phyloP scores from a whole-genome alignment of 2,113 vertebrate genomes.

The Pavo muticus region DNA sequence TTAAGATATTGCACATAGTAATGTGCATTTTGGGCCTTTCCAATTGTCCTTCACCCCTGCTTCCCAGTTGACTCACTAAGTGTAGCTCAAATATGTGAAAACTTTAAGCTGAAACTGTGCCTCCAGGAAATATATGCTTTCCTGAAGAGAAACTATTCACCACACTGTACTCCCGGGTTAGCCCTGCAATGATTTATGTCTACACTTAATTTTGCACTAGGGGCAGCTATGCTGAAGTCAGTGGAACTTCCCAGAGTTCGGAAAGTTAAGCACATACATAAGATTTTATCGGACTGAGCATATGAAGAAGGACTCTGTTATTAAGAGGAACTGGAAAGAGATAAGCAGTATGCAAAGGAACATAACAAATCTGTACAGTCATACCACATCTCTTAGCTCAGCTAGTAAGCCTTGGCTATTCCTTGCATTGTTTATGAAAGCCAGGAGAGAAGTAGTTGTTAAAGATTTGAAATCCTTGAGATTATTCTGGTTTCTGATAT shows the following conservation, averaged over 20 bases:
- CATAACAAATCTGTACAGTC: neutral
- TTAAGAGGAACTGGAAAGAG: neutral
- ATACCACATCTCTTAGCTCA: neutral
- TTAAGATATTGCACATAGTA: neutral
- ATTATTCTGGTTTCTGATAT: neutral
- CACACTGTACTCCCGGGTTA: neutral
- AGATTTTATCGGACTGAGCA: neutral
- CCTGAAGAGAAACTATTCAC: conserved; percentile 27
- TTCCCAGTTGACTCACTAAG: neutral
- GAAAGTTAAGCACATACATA: conserved; percentile 4
- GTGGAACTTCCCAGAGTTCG: conserved; percentile 13
- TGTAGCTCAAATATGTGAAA: conserved; percentile 12
- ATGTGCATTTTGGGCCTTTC: neutral
- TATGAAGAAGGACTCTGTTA: neutral
- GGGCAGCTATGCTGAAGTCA: neutral
- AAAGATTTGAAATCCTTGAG: neutral
- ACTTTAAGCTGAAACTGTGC: neutral
- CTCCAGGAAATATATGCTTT: conserved; percentile 45
- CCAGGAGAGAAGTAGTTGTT: neutral
- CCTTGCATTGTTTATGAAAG: neutral
- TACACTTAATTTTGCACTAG: conserved; percentile 10
- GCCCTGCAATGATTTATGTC: conserved; percentile 26
- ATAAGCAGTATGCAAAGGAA: neutral
- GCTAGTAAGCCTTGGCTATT: neutral
- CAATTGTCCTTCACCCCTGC: neutral